Evolutionary conservation across 2,113 vertebrate species (phyloP), one percentile per base, ranked within the genome.

Genomic region (Ascaphus truei): DNA sequence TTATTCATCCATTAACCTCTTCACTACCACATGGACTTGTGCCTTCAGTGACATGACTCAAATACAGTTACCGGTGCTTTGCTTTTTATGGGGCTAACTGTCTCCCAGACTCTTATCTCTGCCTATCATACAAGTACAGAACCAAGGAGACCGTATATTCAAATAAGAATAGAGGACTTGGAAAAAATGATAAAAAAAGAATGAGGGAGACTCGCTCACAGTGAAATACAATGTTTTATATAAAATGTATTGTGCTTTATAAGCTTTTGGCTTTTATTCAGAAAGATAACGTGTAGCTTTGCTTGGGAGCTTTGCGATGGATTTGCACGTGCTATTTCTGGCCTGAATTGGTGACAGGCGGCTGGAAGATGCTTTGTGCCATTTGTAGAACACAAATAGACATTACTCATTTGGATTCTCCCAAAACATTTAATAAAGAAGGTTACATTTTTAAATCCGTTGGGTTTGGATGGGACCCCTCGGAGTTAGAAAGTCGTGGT

Each of bases 251-350:
- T 63, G 41, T 51, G 18, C 45, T 20, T 51, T 11, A 20, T 27
- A 30, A 41, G 20, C 39, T 47, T 25, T 25, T 23, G 12, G 11
- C 29, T 50, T 63, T 51, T 37, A 26, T 9, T 25, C 31, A 48
- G 13, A 26, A 4, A 51, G 7, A 51, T 48, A 62, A n/a, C 39
- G 23, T 10, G 26, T 29, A 50, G 30, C 34, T 63, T 51, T 63
- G 22, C 45, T 37, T 50, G 18, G 45, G 27, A 51, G 61, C 50
- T 63, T 63, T 48, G 20, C 61, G 18, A 31, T 20, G 48, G 61
- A 63, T 63, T 63, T 48, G 20, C 61, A 63, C 30, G n/a, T 51
- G 15, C 45, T 63, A 63, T 51, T 63, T 63, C 36, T 51, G 31
- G 30, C 30, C 13, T 50, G 11, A 63, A 63, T 51, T 26, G 61